Conservation (phyloP, 2,888 invertebrate species). For the Copidosoma aretas region DNA sequence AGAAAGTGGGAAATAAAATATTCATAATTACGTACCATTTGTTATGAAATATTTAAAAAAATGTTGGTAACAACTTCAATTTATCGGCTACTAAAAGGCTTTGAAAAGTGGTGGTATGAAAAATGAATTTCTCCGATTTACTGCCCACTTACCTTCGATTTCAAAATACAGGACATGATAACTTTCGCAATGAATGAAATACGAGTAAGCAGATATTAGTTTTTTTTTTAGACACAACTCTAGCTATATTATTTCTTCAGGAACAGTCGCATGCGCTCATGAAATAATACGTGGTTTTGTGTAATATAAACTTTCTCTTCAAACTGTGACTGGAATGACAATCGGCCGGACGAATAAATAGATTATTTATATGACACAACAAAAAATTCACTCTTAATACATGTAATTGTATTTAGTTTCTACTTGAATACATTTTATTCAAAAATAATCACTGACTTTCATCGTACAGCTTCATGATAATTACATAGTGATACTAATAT, state of each 20-base stretch:
- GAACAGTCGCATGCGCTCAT: constrained; percentile 18
- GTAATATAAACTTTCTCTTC: constrained; percentile 21
- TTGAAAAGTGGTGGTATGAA: background rate
- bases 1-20: no score
- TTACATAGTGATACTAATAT: no score
- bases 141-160: background rate
- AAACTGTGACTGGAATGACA: constrained; percentile 14
- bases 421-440: no score
- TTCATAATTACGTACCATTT: no score
- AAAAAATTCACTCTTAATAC: no score
- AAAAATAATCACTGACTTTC: no score
- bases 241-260: constrained; percentile 25
- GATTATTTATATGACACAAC: no score
- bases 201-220: constrained; percentile 13
- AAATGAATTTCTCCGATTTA: background rate
- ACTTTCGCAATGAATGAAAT: constrained; percentile 9
- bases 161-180: background rate
- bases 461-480: no score
- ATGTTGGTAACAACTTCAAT: no score
- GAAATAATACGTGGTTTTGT: constrained; percentile 15
- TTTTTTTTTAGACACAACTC: constrained; percentile 20
- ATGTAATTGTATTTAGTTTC: no score
- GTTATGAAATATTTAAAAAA: no score
- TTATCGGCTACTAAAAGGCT: no score
- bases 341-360: background rate